Evolutionary conservation across 1,140 invertebrate genomes (phyloP).

Genomic region (Heliconius nattereri): DNA sequence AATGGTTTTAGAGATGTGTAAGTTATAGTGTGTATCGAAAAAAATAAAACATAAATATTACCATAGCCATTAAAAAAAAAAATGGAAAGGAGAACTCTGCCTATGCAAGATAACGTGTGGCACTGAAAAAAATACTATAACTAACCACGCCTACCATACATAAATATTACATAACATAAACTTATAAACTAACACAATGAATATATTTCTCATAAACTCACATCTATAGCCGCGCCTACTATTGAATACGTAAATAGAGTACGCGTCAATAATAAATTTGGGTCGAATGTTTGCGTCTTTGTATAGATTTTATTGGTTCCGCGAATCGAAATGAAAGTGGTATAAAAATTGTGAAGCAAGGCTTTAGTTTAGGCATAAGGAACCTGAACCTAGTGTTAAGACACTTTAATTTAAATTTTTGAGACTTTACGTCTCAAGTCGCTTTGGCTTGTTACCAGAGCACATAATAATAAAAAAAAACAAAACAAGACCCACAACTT

Average conservation of each 20-base stretch:
- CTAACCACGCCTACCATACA: not conserved
- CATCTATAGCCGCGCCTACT: not conserved
- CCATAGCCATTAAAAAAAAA: too few species aligned
- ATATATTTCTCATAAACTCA: slow-evolving; percentile 1
- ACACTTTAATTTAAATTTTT: too few species aligned
- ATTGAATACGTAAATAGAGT: slow-evolving; percentile 15
- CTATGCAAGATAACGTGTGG: not conserved
- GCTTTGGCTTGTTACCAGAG: too few species aligned
- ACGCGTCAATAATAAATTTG: slow-evolving; percentile 13
- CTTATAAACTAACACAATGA: not conserved
- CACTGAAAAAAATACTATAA: not conserved
- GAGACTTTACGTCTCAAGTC: too few species aligned
- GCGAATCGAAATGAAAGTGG: not conserved
- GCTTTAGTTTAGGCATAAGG: not conserved
- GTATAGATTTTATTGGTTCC: slow-evolving; percentile 16
- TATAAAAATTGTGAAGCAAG: not conserved
- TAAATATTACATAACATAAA: not conserved
- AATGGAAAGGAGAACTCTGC: too few species aligned
- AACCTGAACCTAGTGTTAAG: too few species aligned
- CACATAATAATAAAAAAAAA: too few species aligned
- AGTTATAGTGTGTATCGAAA: too few species aligned
- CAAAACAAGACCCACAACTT: too few species aligned
- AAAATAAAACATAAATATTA: too few species aligned
- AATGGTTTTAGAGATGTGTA: too few species aligned
- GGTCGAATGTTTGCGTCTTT: slow-evolving; percentile 20